A percentile compares a stretch with the other conserved stretches of the same genome.
Evolutionary conservation across 2,888 invertebrate species (phyloP).

Genomic region (Nephrotoma flavescens): DNA sequence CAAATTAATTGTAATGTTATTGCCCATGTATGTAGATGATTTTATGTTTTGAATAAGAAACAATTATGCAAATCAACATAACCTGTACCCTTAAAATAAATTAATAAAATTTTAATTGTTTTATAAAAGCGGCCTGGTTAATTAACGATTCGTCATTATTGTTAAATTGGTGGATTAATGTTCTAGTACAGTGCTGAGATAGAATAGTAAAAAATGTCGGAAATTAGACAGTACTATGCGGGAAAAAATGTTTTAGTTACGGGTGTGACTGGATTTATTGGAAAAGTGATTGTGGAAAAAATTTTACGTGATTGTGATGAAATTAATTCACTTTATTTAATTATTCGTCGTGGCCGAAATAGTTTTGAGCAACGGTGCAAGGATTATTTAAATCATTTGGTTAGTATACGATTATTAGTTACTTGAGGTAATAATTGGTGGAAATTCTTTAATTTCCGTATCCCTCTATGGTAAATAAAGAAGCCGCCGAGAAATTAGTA

Average conservation of each 20-base stretch:
- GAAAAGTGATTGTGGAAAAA: background rate
- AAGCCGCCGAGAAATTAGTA: too few species aligned
- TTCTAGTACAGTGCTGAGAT: background rate
- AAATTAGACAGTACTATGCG: background rate
- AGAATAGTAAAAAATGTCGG: background rate
- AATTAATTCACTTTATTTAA: background rate
- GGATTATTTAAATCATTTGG: background rate
- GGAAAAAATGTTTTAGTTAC: background rate
- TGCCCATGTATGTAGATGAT: background rate
- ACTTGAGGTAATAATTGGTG: too few species aligned
- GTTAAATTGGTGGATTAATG: too few species aligned
- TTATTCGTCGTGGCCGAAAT: background rate
- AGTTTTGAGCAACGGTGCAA: background rate
- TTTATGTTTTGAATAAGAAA: too few species aligned
- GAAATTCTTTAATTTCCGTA: too few species aligned
- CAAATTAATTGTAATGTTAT: background rate
- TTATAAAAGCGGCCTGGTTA: too few species aligned
- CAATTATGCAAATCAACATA: too few species aligned
- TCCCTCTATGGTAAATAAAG: too few species aligned
- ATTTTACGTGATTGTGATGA: background rate
- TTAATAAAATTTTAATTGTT: too few species aligned
- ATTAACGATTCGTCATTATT: too few species aligned
- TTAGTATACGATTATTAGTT: background rate
- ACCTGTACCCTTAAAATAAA: too few species aligned
- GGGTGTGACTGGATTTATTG: background rate